Conservation (phyloP, 2,797 vertebrate species). For the Podargus strigoides region DNA sequence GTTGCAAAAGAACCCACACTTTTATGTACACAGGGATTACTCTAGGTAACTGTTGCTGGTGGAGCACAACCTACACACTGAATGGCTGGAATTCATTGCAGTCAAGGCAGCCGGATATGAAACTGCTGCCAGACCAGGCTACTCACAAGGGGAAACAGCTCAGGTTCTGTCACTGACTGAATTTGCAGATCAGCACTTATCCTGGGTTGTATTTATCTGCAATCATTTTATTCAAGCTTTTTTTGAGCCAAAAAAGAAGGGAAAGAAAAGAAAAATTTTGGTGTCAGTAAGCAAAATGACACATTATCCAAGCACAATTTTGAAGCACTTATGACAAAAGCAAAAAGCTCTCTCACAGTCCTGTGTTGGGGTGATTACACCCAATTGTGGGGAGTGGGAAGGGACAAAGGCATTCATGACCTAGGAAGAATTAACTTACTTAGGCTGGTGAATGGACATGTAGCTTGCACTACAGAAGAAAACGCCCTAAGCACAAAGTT, state of each 20-base stretch:
- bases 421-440: background rate
- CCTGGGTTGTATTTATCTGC: background rate
- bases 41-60: background rate
- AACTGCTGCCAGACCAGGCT: background rate
- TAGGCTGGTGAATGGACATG: background rate
- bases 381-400: background rate
- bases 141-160: background rate
- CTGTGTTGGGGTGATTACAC: background rate
- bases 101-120: background rate
- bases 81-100: background rate
- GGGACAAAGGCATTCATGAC: background rate
- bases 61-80: background rate
- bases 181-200: background rate
- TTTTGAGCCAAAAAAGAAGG: background rate
- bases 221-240: background rate
- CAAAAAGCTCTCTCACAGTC: background rate
- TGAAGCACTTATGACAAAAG: rapidly evolving
- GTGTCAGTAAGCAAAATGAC: background rate
- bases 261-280: background rate
- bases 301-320: background rate
- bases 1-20: background rate
- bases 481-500: background rate
- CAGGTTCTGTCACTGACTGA: background rate
- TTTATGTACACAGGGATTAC: background rate
- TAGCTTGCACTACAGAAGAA: background rate